These are phyloP conservation scores for Leptinotarsa tumamoca DNA, from an alignment of 2,888 invertebrate genomes.

Conservation along the genomic window DNA sequence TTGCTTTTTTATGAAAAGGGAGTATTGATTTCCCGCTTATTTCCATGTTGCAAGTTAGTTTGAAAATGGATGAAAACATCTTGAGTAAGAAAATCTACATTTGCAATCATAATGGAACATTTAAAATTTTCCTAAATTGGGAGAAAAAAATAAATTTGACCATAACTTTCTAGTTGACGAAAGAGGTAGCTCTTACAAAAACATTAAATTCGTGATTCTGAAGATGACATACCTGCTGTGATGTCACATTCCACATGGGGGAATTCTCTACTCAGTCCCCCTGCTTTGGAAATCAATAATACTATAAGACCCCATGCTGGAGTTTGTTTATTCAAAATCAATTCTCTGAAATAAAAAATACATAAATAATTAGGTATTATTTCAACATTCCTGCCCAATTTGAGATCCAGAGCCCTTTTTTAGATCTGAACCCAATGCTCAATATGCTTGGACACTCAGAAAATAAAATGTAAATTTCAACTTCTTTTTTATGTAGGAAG, in stretches of 20 bases:
- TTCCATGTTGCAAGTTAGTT: no score
- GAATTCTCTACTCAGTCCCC: conserved; percentile 81
- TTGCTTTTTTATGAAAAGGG: no score
- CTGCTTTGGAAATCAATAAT: conserved; percentile 89
- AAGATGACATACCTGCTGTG: conserved; percentile 74
- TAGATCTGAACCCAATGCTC: not conserved
- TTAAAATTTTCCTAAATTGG: no score
- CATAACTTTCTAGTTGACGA: no score
- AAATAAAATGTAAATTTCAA: no score
- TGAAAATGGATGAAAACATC: not conserved
- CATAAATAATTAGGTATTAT: no score
- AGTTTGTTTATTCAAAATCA: conserved; percentile 77
- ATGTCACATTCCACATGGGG: conserved; percentile 86
- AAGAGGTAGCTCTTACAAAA: not conserved
- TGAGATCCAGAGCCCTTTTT: not conserved
- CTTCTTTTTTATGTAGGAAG: no score
- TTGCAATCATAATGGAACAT: no score
- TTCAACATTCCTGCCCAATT: no score
- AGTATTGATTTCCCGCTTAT: no score
- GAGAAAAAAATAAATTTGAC: no score
- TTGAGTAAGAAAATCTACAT: not conserved
- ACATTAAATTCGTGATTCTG: not conserved
- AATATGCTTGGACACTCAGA: no score
- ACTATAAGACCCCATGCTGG: conserved; percentile 94
- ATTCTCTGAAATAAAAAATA: conserved; percentile 49